Conservation (phyloP, 2,888 invertebrate species). For the Sminthurides aquaticus region DNA sequence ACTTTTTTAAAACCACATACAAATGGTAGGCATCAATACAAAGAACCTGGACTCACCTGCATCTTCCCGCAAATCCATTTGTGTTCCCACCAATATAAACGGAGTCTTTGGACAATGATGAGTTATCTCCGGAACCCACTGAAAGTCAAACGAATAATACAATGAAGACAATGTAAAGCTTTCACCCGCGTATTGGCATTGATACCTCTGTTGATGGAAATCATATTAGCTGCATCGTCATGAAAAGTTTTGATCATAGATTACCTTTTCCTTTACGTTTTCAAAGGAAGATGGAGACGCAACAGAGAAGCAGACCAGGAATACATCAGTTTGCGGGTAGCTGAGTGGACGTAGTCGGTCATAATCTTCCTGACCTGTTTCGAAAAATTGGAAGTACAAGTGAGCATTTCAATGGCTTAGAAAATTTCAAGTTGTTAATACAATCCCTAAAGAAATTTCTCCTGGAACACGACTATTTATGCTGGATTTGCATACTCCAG, state of each 20-base stretch:
- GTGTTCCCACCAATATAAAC: constrained; percentile 93
- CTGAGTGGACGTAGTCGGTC: constrained; percentile 56
- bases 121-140: constrained; percentile 99
- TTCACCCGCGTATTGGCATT: too few species aligned
- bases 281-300: constrained; percentile 4
- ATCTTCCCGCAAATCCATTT: constrained; percentile 96
- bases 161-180: not conserved
- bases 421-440: too few species aligned
- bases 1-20: too few species aligned
- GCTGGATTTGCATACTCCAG: too few species aligned
- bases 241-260: not conserved
- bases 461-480: too few species aligned
- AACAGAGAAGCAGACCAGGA: constrained; percentile 12
- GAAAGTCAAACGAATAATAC: too few species aligned
- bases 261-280: constrained; percentile 9
- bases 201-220: not conserved
- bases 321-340: constrained; percentile 50
- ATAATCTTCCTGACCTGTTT: constrained; percentile 78
- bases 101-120: constrained; percentile 99
- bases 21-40: too few species aligned
- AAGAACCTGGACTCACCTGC: too few species aligned
- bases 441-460: too few species aligned
- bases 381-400: too few species aligned
- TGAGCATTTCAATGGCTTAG: too few species aligned
- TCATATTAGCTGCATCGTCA: too few species aligned